A percentile compares a stretch with the other conserved stretches of the same genome.
Conservation (phyloP, 2,113 vertebrate genomes). For the Globicephala melas region DNA sequence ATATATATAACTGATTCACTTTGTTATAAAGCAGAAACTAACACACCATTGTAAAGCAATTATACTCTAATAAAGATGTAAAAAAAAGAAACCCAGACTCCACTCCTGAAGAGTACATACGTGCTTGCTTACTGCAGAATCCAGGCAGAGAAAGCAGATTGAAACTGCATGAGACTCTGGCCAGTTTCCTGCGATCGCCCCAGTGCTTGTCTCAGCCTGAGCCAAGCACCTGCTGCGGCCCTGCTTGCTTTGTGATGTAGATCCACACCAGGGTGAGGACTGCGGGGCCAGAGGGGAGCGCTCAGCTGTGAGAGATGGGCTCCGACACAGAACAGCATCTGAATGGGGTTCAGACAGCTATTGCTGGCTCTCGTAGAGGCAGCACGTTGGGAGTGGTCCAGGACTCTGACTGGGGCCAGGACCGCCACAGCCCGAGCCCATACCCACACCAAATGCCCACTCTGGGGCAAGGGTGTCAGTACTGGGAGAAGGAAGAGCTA, state of each 20-base stretch:
- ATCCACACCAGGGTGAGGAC: neutral
- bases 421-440: neutral
- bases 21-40: too few species aligned
- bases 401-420: neutral
- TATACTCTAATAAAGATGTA: too few species aligned
- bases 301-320: neutral
- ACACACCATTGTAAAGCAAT: too few species aligned
- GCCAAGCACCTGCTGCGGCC: neutral
- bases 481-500: too few species aligned
- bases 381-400: neutral
- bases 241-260: neutral
- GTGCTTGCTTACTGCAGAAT: neutral
- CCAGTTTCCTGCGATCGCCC: neutral
- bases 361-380: neutral
- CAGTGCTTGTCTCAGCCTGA: neutral
- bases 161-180: neutral
- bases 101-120: neutral
- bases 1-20: too few species aligned
- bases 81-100: neutral
- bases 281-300: neutral
- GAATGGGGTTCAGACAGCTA: neutral
- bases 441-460: neutral
- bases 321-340: neutral
- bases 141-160: neutral
- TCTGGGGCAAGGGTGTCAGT: fast-evolving